Base-by-base conservation (phyloP, 2,888 invertebrate genomes). In the Argynnis bischoffii region DNA sequence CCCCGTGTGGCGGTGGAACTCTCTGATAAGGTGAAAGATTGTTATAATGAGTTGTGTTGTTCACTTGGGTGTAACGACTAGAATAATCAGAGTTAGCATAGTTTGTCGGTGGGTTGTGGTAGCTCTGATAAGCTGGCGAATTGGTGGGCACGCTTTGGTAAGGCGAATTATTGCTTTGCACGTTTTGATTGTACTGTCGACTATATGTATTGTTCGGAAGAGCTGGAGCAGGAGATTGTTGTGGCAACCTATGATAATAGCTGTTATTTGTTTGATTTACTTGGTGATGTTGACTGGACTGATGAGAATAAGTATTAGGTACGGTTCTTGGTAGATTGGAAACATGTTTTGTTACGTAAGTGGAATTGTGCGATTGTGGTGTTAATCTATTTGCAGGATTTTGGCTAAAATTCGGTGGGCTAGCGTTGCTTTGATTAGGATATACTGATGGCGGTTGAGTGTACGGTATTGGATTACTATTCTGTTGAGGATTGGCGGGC, bases 1-100 rank as follows among this genome's bases (percentile, higher is more conserved):
- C 94, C 75, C 90, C 90, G 72, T 94, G 94, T 3, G 94, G 94
- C 74, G 94, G 89, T 13, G 95, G 94, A 21, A 95, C 94, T 72
- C 95, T 88, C 77, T 95, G 94, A 81, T 95, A 95, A 11, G 94
- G 93, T 63, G 94, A 89, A 71, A 81, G 86, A 21, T 78, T 72
- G 69, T 80, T 82, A 73, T 87, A 88, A 72, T 85, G 86, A 74
- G 84, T 88, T 77, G 86, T 80, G 81, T 80, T 83, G 72, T 83
- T 87, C 72, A 81, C 82, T 78, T 84, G 86, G 74, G 89, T 89
- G 74, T 90, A 92, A 79, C 91, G 92, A 90, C 90, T 89, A 90
- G 92, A 91, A 84, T 91, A 91, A 80, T 92, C 90, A 72, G 88
- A 81, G 85, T 85, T 88, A 75, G 86, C 81, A 77, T 90, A 89